These are phyloP conservation scores for Villa cingulata DNA, from an alignment of 2,888 invertebrate species.

Conservation along the genomic window DNA sequence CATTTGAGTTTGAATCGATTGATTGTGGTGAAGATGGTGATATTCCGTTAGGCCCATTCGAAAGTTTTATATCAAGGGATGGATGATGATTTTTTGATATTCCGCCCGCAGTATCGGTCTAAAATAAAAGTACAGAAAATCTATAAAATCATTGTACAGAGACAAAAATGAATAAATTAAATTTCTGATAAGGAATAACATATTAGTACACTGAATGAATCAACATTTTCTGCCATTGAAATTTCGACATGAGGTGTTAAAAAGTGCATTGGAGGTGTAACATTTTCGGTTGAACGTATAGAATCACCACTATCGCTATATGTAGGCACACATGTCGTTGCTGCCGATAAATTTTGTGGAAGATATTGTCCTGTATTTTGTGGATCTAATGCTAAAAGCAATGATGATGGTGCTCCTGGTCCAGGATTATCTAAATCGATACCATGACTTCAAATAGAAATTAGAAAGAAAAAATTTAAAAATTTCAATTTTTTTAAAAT, in stretches of 20 bases:
- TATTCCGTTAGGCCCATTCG: constrained; percentile 24
- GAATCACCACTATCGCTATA: constrained; percentile 77
- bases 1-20: constrained; percentile 60
- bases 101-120: constrained; percentile 20
- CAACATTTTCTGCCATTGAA: constrained; percentile 72
- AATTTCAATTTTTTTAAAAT: not conserved
- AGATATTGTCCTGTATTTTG: constrained; percentile 44
- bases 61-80: constrained; percentile 15
- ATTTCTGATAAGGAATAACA: not conserved
- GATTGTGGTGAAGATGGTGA: constrained; percentile 64
- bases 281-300: constrained; percentile 69
- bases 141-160: too few species aligned
- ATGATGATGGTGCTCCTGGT: constrained; percentile 62
- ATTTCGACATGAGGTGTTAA: constrained; percentile 84
- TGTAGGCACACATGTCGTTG: constrained; percentile 48
- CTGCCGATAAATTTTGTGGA: constrained; percentile 40
- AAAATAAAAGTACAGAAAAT: constrained; percentile 16
- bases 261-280: constrained; percentile 83
- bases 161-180: too few species aligned
- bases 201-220: constrained; percentile 36
- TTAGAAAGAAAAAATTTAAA: not conserved
- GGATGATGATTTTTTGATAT: constrained; percentile 12
- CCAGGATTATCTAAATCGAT: constrained; percentile 83
- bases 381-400: constrained; percentile 51
- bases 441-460: constrained; percentile 50